These are phyloP conservation scores for Pogonocichla stellata DNA, from an alignment of 2,113 vertebrate species.

Conservation along the genomic window DNA sequence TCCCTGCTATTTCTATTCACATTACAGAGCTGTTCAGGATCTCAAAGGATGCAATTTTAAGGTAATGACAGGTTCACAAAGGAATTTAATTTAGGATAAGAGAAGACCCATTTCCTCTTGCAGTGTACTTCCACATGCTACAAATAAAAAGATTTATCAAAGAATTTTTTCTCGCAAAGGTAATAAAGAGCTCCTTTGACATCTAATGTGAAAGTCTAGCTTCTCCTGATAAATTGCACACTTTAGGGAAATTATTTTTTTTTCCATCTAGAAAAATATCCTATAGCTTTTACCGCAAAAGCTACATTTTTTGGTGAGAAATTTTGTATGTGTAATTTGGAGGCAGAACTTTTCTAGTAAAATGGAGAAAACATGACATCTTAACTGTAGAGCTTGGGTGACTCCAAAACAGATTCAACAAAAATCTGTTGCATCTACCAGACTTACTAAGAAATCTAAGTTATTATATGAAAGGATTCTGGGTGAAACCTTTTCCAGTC, in stretches of 20 bases:
- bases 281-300: not conserved
- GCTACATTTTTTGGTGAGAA: not conserved
- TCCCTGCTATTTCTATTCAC: not conserved
- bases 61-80: constrained; percentile 33
- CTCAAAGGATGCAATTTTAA: constrained; percentile 7
- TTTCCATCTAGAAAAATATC: not conserved
- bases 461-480: not conserved
- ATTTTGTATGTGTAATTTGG: not conserved
- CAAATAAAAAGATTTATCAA: constrained; percentile 1
- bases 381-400: not conserved
- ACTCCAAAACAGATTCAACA: not conserved
- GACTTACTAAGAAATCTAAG: not conserved
- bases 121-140: not conserved
- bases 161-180: not conserved
- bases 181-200: not conserved
- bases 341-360: not conserved
- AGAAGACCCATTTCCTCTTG: not conserved
- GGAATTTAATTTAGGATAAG: constrained; percentile 22
- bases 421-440: not conserved
- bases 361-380: not conserved
- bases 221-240: not conserved
- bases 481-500: not conserved
- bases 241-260: not conserved
- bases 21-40: not conserved
- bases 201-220: not conserved